Evolutionary conservation across 2,113 vertebrate species (phyloP).

Genomic region (Hypanus sabinus): DNA sequence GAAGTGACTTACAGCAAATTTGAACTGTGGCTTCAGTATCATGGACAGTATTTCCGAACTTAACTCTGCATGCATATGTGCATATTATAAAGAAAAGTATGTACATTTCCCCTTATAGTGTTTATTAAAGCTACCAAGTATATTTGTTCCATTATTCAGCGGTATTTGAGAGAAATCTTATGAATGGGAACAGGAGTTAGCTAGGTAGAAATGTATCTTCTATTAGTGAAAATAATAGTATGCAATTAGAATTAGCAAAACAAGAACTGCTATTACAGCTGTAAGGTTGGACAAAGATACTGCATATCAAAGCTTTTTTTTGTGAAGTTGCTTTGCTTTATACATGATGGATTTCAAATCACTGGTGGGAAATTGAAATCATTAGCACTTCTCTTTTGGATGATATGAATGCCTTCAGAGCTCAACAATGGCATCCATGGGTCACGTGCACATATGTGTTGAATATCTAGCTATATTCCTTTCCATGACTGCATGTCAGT

Average conservation of each 20-base stretch:
- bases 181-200: not conserved
- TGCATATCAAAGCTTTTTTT: not conserved
- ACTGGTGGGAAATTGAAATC: not conserved
- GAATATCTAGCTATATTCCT: no score
- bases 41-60: not conserved
- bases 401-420: no score
- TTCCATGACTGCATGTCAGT: no score
- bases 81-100: no score
- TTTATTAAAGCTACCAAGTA: not conserved
- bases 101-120: not conserved
- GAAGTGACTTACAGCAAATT: constrained; percentile 28
- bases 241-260: not conserved
- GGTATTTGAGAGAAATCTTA: not conserved
- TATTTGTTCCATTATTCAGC: not conserved
- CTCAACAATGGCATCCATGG: no score
- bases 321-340: constrained; percentile 11
- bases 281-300: not conserved
- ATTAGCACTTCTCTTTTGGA: no score
- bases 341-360: not conserved
- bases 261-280: not conserved
- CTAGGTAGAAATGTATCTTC: not conserved
- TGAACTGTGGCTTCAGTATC: constrained; percentile 19
- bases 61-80: not conserved
- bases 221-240: not conserved
- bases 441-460: no score